phyloP scores from a whole-genome alignment of 2,888 invertebrate species.

The Perithous albicinctus region DNA sequence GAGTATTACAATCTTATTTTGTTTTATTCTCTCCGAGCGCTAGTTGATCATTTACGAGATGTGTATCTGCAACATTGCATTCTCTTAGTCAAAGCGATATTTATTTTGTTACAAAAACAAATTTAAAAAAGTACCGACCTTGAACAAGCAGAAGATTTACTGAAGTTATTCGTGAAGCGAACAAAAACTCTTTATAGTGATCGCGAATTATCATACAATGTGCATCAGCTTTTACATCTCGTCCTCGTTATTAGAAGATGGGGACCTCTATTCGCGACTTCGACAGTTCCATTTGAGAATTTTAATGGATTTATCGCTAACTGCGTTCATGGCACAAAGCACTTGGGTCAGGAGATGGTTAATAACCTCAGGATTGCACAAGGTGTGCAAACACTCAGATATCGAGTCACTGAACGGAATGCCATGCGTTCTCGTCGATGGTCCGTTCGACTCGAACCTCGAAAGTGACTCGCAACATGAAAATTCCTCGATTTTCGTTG shows the following conservation, averaged over 20 bases:
- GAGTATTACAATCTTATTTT: conserved; percentile 68
- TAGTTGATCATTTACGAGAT: conserved; percentile 61
- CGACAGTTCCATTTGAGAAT: conserved; percentile 71
- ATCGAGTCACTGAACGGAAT: conserved; percentile 23
- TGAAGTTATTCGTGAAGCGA: conserved; percentile 69
- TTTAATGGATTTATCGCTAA: conserved; percentile 69
- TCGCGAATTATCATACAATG: conserved; percentile 68
- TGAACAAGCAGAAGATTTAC: conserved; percentile 52
- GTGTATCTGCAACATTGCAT: conserved; percentile 71
- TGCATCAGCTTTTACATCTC: conserved; percentile 71
- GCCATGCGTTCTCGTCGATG: no score
- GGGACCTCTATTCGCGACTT: conserved; percentile 71
- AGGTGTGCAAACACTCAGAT: conserved; percentile 63
- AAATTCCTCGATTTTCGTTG: no score
- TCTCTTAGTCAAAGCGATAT: conserved; percentile 64
- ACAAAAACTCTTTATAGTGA: conserved; percentile 62
- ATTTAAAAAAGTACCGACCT: conserved; percentile 57
- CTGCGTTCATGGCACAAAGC: conserved; percentile 67
- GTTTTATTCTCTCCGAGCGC: conserved; percentile 69
- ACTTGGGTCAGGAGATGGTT: conserved; percentile 65
- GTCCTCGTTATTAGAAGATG: conserved; percentile 67
- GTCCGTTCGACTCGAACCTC: no score
- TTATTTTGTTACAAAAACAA: conserved; percentile 61
- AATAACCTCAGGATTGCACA: conserved; percentile 65
- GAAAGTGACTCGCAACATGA: no score